Evolutionary conservation across 2,888 invertebrate genomes (phyloP).

Genomic region (Conus canariensis): DNA sequence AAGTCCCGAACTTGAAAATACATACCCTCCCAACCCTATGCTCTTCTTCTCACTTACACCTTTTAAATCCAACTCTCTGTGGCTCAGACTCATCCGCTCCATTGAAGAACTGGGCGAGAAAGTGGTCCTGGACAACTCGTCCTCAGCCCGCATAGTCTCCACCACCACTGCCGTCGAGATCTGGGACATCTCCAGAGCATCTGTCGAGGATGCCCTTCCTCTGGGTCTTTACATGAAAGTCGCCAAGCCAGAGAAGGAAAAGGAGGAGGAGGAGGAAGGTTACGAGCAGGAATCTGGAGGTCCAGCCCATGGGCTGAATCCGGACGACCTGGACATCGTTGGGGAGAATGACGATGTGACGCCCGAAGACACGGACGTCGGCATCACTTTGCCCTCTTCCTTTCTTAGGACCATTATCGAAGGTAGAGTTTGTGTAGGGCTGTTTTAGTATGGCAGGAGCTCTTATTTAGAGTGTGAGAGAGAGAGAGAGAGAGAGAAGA

Average conservation of each 20-base stretch:
- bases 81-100: constrained; percentile 18
- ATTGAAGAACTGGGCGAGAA: constrained; percentile 28
- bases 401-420: constrained; percentile 33
- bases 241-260: constrained; percentile 11
- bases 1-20: no score
- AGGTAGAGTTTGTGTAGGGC: background rate
- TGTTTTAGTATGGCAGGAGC: background rate
- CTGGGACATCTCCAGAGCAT: constrained; percentile 34
- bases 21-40: no score
- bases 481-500: background rate
- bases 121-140: background rate
- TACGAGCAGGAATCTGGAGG: no score
- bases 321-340: constrained; percentile 29
- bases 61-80: no score
- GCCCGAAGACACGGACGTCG: constrained; percentile 47
- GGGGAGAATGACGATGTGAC: constrained; percentile 18
- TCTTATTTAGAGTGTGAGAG: background rate
- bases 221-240: constrained; percentile 29
- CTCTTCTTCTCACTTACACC: no score
- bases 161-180: constrained; percentile 40
- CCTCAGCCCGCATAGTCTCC: constrained; percentile 29
- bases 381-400: constrained; percentile 51
- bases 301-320: background rate
- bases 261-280: background rate
- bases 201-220: constrained; percentile 25